Evolutionary conservation across 2,888 invertebrate species (phyloP).

Genomic region (Pyrrhia umbra): DNA sequence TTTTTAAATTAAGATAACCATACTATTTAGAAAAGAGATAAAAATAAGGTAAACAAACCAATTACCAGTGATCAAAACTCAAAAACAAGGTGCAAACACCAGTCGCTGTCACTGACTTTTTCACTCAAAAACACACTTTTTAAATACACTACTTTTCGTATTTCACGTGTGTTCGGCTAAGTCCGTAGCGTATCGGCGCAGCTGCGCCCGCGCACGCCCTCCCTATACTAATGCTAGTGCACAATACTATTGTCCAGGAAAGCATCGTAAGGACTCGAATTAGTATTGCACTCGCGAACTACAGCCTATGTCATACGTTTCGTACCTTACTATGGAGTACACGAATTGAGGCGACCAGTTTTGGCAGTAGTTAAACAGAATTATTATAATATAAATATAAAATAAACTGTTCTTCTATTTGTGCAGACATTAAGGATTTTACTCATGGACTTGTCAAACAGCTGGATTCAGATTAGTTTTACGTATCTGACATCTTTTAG

Average conservation of each 20-base stretch:
- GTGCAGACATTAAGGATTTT: no score
- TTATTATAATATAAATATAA: constrained; percentile 6
- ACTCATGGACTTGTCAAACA: no score
- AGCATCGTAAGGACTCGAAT: constrained; percentile 77
- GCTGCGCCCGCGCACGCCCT: constrained; percentile 75
- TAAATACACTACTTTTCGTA: constrained; percentile 37
- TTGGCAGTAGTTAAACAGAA: background rate
- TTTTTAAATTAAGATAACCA: background rate
- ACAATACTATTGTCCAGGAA: constrained; percentile 80
- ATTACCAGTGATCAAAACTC: constrained; percentile 35
- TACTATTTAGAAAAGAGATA: background rate
- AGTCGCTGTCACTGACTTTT: constrained; percentile 9
- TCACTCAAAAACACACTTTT: constrained; percentile 49
- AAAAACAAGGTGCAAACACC: background rate
- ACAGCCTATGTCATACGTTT: constrained; percentile 52
- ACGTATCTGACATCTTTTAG: no score
- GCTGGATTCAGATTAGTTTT: no score
- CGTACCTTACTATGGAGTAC: constrained; percentile 39
- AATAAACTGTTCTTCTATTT: constrained; percentile 13
- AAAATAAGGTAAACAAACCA: constrained; percentile 16
- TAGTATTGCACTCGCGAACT: constrained; percentile 78
- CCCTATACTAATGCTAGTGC: constrained; percentile 79
- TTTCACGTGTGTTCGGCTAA: constrained; percentile 58
- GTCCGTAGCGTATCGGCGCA: constrained; percentile 60
- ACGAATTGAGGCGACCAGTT: constrained; percentile 43